Percentiles rank a stretch among this genome's conserved stretches.
Evolutionary conservation across 2,888 invertebrate species (phyloP).

Genomic region (Lasioglossum calceatum): DNA sequence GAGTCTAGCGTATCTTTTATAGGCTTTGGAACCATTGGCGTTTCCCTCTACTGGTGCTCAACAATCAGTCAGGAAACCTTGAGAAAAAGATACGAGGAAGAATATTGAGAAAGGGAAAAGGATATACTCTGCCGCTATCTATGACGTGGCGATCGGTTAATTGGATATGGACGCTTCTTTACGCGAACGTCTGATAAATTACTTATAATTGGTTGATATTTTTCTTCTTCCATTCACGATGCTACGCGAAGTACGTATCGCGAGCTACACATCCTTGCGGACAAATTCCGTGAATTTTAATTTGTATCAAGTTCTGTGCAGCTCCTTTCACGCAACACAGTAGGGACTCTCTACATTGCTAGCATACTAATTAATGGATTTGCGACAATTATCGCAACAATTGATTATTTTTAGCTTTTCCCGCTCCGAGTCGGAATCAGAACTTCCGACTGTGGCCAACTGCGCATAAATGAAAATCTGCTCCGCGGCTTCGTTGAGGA

Average conservation of each 20-base stretch:
- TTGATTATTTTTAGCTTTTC: no score
- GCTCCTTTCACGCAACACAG: neutral
- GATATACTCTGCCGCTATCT: constrained; percentile 14
- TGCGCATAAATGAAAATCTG: no score
- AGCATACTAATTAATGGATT: neutral
- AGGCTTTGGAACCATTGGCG: constrained; percentile 55
- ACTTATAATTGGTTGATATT: constrained; percentile 45
- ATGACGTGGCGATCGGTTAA: constrained; percentile 25
- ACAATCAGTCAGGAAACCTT: constrained; percentile 61
- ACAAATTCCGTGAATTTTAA: constrained; percentile 40
- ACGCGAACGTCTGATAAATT: constrained; percentile 45
- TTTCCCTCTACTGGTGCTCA: constrained; percentile 56
- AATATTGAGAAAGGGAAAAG: constrained; percentile 33
- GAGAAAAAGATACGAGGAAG: constrained; percentile 29
- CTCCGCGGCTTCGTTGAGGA: no score
- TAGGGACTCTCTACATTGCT: neutral
- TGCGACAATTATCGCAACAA: no score
- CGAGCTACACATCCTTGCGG: neutral
- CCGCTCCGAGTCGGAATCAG: no score
- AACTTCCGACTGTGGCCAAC: no score
- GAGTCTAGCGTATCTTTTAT: constrained; percentile 56
- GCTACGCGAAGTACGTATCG: neutral
- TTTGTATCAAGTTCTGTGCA: neutral
- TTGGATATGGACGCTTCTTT: constrained; percentile 49
- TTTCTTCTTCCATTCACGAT: neutral